Evolutionary conservation across 2,797 vertebrate species (phyloP).

Genomic region (Kryptopterus vitreolus): DNA sequence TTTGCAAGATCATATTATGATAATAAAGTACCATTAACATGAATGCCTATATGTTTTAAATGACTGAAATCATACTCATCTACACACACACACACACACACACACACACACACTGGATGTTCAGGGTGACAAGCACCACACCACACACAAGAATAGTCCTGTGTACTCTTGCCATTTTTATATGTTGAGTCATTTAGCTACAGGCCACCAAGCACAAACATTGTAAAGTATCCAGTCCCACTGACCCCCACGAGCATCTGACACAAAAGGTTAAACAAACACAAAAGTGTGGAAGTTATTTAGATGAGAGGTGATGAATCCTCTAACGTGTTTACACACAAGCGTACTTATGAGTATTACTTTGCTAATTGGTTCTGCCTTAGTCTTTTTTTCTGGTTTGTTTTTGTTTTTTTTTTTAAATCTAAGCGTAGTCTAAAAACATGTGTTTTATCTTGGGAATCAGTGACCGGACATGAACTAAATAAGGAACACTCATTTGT

Average conservation of each 20-base stretch:
- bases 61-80: background rate
- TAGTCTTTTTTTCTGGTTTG: background rate
- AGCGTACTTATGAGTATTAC: background rate
- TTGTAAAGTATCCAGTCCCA: constrained; percentile 39
- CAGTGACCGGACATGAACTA: constrained; percentile 5
- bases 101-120: background rate
- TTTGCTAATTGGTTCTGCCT: background rate
- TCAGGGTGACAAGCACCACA: constrained; percentile 39
- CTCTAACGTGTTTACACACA: background rate
- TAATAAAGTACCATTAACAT: too few relatives aligned
- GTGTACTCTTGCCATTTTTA: constrained; percentile 46
- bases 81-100: background rate
- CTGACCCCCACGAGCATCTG: constrained; percentile 30
- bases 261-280: constrained; percentile 47
- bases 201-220: constrained; percentile 25
- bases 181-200: constrained; percentile 39
- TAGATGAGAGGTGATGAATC: constrained; percentile 45
- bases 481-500: background rate
- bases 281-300: constrained; percentile 39
- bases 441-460: background rate
- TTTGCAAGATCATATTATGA: too few relatives aligned
- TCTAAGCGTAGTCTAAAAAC: background rate
- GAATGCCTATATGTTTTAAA: background rate
- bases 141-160: constrained; percentile 19
- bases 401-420: background rate